Base-by-base conservation (phyloP, 2,888 invertebrate genomes). In the Spodoptera littoralis region DNA sequence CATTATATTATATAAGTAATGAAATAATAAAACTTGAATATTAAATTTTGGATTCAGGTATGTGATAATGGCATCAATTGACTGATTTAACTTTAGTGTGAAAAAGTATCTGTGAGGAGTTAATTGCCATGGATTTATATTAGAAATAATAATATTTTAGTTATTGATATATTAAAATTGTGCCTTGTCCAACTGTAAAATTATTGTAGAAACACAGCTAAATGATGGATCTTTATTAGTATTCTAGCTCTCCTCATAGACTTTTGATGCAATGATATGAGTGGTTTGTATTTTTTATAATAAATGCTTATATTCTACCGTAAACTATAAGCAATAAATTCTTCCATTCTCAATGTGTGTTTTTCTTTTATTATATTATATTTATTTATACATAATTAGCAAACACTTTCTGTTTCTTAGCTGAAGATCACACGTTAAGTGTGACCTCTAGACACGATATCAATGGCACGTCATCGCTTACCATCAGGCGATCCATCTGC, bases 11-110 rank as follows among this genome's bases (percentile, higher is more conserved):
- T 42, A 50, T 42, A 47, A 52, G 44, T 42, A 55, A 6, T 30
- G 11, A 41, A 51, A 36, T 36, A 42, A 46, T 63, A 73, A 51
- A 60, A 65, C 65, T 75, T 60, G 51, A 65, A 58, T 58, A 58
- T 62, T 43, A 64, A 50, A 65, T 67, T 76, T 79, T 65, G 69
- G 70, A 75, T 69, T 76, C 78, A 77, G 73, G 75, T 78, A 82
- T 88, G 88, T 91, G 91, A 91, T 91, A 90, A 83, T 82, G 78
- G 83, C 60, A 66, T 61, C 50, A 83, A 82, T 41, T 77, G 92
- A 93, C 92, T 92, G 92, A 92, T 89, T 87, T 86, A 78, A 75
- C 62, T 68, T 74, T 86, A 86, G 84, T 77, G 65, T 81, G 80
- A 73, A 80, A 80, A 79, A 84, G 76, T 80, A 80, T 88, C 87